Percentiles rank a stretch among this genome's conserved stretches.
Evolutionary conservation across 1,140 invertebrate species (phyloP).

Genomic region (Lamellibrachia luymesi): DNA sequence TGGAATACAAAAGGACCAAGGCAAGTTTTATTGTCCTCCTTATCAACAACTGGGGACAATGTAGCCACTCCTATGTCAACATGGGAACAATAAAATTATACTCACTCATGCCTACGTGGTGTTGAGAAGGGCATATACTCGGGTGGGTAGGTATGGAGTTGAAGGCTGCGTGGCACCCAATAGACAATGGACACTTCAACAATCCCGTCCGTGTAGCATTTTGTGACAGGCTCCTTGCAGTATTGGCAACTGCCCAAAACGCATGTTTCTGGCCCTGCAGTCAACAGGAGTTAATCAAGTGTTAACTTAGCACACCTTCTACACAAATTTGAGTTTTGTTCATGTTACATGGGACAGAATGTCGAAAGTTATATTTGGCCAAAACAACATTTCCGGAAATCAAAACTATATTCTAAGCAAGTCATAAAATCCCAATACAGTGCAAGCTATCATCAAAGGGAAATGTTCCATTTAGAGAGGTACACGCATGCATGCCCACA

Average conservation of each 20-base stretch:
- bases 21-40: too few relatives aligned
- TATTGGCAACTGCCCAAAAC: constrained; percentile 25
- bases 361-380: too few relatives aligned
- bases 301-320: background rate
- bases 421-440: too few relatives aligned
- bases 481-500: too few relatives aligned
- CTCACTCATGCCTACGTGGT: constrained; percentile 21
- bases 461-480: background rate
- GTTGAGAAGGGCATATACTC: constrained; percentile 29
- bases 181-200: constrained; percentile 28
- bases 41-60: background rate
- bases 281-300: background rate
- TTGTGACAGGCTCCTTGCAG: constrained; percentile 21
- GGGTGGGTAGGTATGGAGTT: constrained; percentile 27
- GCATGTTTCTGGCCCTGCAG: constrained; percentile 17
- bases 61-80: background rate
- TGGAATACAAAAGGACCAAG: background rate
- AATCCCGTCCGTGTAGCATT: constrained; percentile 23
- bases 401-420: too few relatives aligned
- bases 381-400: too few relatives aligned
- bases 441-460: background rate
- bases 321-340: too few relatives aligned
- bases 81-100: background rate
- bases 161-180: constrained; percentile 28
- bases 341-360: too few relatives aligned